Evolutionary conservation across 2,888 invertebrate genomes (phyloP).

Genomic region (Eupithecia abbreviata): DNA sequence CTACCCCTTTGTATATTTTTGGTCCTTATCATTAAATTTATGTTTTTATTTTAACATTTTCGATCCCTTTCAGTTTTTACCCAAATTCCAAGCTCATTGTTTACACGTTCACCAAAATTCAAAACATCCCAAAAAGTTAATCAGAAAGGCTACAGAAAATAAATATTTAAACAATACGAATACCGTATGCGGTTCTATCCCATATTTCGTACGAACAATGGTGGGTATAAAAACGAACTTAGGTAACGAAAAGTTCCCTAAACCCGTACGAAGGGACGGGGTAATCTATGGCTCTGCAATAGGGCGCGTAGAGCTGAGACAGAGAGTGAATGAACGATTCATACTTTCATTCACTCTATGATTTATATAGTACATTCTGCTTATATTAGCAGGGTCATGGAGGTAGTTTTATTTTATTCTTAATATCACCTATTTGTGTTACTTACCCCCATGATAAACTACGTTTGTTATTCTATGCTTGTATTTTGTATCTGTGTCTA

Average conservation of each 20-base stretch:
- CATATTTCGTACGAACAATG: conserved; percentile 43
- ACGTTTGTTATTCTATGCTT: too few relatives aligned
- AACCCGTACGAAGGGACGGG: conserved; percentile 39
- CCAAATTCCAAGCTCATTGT: not conserved
- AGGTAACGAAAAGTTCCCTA: conserved; percentile 44
- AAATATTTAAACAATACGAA: conserved; percentile 38
- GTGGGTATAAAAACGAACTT: conserved; percentile 46
- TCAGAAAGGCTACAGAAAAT: conserved; percentile 25
- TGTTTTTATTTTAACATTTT: not conserved
- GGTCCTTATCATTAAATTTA: not conserved
- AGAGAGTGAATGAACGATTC: not conserved
- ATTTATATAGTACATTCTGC: not conserved
- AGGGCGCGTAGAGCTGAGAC: conserved; percentile 14
- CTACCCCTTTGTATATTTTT: too few relatives aligned
- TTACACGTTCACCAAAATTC: not conserved
- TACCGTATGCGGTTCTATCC: conserved; percentile 33
- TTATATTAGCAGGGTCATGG: not conserved
- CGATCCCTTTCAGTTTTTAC: not conserved
- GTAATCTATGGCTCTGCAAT: conserved; percentile 47
- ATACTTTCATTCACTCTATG: conserved; percentile 1
- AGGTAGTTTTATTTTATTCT: too few relatives aligned
- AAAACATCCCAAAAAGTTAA: conserved; percentile 14
- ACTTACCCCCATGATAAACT: too few relatives aligned
- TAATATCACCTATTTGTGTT: too few relatives aligned
- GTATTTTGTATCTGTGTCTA: too few relatives aligned